These are phyloP conservation scores for Drosophila macrospina DNA, from an alignment of 2,888 invertebrate genomes.

Conservation along the genomic window DNA sequence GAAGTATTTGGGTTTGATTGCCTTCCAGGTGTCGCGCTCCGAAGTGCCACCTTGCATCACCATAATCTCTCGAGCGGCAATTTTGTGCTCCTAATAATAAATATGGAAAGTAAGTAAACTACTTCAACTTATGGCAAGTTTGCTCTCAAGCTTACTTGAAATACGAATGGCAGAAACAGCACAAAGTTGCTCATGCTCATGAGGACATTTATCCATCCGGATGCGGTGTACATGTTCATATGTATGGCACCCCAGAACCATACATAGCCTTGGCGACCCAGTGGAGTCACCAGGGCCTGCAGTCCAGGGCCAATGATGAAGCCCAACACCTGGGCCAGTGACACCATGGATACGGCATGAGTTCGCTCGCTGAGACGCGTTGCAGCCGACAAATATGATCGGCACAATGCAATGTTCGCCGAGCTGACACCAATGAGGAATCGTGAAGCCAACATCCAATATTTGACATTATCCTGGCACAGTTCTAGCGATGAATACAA, in stretches of 20 bases:
- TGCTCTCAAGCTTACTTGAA: slow-evolving; percentile 86
- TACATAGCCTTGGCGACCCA: slow-evolving; percentile 89
- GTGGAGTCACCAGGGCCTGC: slow-evolving; percentile 92
- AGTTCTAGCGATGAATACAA: slow-evolving; percentile 92
- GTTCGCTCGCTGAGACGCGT: slow-evolving; percentile 93
- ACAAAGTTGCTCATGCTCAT: slow-evolving; percentile 90
- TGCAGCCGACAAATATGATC: slow-evolving; percentile 94
- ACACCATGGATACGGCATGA: slow-evolving; percentile 92
- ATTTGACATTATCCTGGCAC: slow-evolving; percentile 88
- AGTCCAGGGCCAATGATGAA: slow-evolving; percentile 94
- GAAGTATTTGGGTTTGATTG: slow-evolving; percentile 90
- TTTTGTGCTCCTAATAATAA: slow-evolving; percentile 88
- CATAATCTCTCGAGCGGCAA: slow-evolving; percentile 93
- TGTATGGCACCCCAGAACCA: slow-evolving; percentile 87
- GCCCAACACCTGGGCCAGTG: slow-evolving; percentile 93
- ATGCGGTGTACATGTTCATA: slow-evolving; percentile 94
- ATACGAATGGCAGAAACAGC: slow-evolving; percentile 91
- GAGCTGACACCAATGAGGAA: slow-evolving; percentile 93
- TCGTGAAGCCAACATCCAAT: slow-evolving; percentile 91
- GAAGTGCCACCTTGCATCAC: slow-evolving; percentile 89
- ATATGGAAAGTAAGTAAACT: no score
- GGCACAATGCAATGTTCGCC: slow-evolving; percentile 93
- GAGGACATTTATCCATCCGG: slow-evolving; percentile 93
- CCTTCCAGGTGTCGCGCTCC: slow-evolving; percentile 91
- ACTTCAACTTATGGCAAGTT: no score